Percentiles rank a stretch among this genome's conserved stretches.
Conservation (phyloP, 2,113 vertebrate species). For the Pseudorhombus dupliciocellatus region DNA sequence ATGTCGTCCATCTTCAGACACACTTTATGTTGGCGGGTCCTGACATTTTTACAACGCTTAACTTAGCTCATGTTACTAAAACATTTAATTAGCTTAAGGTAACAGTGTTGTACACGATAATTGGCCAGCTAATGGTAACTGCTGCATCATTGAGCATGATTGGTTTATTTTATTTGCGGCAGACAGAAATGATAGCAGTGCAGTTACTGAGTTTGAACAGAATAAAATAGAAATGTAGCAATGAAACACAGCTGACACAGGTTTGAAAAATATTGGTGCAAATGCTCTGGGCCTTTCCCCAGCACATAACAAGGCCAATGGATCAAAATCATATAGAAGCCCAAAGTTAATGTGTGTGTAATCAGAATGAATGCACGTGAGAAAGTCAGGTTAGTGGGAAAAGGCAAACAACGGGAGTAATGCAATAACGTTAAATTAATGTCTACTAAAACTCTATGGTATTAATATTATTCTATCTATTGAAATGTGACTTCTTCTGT, state of each 20-base stretch:
- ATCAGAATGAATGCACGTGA: too few species aligned
- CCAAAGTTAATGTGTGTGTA: too few species aligned
- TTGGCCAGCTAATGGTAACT: neutral
- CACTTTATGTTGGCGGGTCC: too few species aligned
- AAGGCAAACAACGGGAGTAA: too few species aligned
- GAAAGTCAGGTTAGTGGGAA: too few species aligned
- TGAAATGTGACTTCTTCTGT: neutral
- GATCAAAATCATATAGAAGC: neutral
- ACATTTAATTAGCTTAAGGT: neutral
- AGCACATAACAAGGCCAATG: neutral
- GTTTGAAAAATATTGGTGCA: neutral
- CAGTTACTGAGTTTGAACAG: too few species aligned
- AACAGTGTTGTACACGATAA: neutral
- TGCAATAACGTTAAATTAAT: neutral
- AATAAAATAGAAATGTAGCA: too few species aligned
- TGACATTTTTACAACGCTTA: too few species aligned
- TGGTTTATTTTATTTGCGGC: too few species aligned
- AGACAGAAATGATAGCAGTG: too few species aligned
- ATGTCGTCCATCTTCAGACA: neutral
- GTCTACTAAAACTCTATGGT: neutral
- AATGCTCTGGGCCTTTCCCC: neutral
- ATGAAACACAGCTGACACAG: neutral
- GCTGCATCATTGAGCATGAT: neutral
- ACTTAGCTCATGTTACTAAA: neutral
- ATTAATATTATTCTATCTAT: neutral